Conservation (phyloP, 2,888 invertebrate genomes). For the Linhomoeus sp. region DNA sequence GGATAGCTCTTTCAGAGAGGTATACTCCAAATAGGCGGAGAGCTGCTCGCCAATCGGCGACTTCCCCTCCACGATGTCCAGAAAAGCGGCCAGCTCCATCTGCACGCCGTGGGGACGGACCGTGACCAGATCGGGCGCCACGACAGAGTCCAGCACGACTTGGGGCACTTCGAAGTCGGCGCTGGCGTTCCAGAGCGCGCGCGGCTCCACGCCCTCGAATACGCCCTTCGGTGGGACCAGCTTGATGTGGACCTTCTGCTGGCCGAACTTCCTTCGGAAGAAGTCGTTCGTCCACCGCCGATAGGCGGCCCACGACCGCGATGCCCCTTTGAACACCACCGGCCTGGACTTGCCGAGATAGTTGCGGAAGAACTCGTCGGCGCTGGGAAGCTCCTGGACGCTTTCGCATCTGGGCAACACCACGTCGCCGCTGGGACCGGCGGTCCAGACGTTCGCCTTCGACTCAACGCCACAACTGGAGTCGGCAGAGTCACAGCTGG, state of each 20-base stretch:
- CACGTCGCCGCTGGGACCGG: no score
- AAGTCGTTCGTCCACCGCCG: slow-evolving; percentile 26
- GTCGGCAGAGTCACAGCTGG: no score
- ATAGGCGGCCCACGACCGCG: no score
- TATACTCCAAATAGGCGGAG: slow-evolving; percentile 29
- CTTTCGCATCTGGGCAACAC: no score
- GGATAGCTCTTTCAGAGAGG: slow-evolving; percentile 23
- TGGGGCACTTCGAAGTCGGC: slow-evolving; percentile 11
- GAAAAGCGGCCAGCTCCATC: slow-evolving; percentile 24
- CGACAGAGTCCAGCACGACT: slow-evolving; percentile 16
- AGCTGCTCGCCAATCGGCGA: slow-evolving; percentile 11
- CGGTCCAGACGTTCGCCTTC: no score
- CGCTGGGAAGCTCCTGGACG: no score
- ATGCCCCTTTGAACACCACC: no score
- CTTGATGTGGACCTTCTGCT: not conserved
- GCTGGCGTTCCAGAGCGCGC: slow-evolving; percentile 20
- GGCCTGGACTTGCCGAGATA: no score
- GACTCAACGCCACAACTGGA: no score
- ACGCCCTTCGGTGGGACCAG: not conserved
- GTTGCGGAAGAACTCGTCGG: no score
- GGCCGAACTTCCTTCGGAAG: slow-evolving; percentile 17
- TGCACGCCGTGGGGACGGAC: slow-evolving; percentile 25
- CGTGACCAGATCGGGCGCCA: slow-evolving; percentile 26
- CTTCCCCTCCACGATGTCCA: slow-evolving; percentile 20
- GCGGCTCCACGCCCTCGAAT: slow-evolving; percentile 18